Evolutionary conservation across 2,797 vertebrate species (phyloP).

Genomic region (Pangasius mekongensis): DNA sequence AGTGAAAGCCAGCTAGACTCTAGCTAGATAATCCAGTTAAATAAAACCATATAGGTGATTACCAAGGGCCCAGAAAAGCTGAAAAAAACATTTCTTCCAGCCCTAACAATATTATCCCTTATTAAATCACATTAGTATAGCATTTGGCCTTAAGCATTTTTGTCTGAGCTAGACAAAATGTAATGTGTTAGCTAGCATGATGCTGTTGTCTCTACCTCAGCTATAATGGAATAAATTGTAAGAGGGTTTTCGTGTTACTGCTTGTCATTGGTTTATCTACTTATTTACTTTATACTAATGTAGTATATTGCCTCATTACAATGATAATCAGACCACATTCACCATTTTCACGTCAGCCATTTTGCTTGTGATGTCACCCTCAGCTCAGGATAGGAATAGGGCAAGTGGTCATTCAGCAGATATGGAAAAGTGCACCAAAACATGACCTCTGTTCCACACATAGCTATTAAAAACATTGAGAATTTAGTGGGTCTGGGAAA

Average conservation of each 20-base stretch:
- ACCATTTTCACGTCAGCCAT: not conserved
- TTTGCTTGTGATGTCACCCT: not conserved
- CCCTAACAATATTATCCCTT: slow-evolving; percentile 1
- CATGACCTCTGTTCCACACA: not conserved
- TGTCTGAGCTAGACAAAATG: not conserved
- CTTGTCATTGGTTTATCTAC: not conserved
- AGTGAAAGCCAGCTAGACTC: not conserved
- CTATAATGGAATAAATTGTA: not conserved
- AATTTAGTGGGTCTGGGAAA: not conserved
- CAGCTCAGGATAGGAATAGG: not conserved
- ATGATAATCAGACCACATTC: not conserved
- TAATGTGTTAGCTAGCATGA: not conserved
- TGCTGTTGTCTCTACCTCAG: not conserved
- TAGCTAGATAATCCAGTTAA: not conserved
- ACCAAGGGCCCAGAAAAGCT: not conserved
- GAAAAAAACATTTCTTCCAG: not conserved
- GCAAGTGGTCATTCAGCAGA: not conserved
- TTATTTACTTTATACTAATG: not conserved
- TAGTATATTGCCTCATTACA: too few species aligned
- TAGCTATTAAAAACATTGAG: not conserved
- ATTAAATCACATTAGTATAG: not conserved
- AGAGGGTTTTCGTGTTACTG: not conserved
- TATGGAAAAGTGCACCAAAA: not conserved
- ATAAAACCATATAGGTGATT: not conserved
- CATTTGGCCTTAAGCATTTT: not conserved